Base-by-base conservation (phyloP, 2,113 vertebrate genomes). In the Syngnathus scovelli region DNA sequence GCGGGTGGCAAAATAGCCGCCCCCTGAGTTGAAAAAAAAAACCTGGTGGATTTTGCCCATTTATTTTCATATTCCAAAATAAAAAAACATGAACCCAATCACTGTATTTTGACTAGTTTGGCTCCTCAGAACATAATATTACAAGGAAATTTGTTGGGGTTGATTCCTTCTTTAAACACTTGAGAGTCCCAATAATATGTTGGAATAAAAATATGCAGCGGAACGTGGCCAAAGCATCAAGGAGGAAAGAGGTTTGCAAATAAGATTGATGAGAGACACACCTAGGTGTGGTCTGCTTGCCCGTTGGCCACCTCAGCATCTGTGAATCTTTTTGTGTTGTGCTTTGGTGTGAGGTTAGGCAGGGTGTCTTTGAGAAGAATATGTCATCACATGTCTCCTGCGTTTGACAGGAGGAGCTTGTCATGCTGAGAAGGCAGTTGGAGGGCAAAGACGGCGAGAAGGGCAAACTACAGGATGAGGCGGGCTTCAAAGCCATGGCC, bases 381-480 rank as follows among this genome's bases (percentile, higher is more conserved):
- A 69, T 44, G 12, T 60, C 54, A 74, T 84, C 46, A 83, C 70
- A 60, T 60, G 19, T 69, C 54, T 82, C 69, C 38, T 83, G 52
- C 78, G 49, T 78, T 68, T 12, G 52, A 66, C 87, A 99, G 96
- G 96, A 98, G 69, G 96, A 99, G 66, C 82, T 99, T n/a, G 75
- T 81, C 41, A 78, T 88, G 58, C 83, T 98, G 84, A 94, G 92
- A 88, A 93, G 93, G 72, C 93, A 97, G 71, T 87, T 97, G 69
- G 95, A 96, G 79, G 91, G 93, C 79, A 94, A 90, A 78, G 95
- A 97, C 67, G 83, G 85, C 0, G 95, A 97, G 72, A 90, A 94
- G 59, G 93, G 91, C 79, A 91, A 89, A 41, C 61, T 94, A n/a
- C 93, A 95, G 7, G 94, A 95, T 36, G 94, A 94, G 68, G 62